Evolutionary conservation across 2,797 vertebrate genomes (phyloP), one percentile per base, ranked within the genome.

Genomic region (Xerus rutilus): DNA sequence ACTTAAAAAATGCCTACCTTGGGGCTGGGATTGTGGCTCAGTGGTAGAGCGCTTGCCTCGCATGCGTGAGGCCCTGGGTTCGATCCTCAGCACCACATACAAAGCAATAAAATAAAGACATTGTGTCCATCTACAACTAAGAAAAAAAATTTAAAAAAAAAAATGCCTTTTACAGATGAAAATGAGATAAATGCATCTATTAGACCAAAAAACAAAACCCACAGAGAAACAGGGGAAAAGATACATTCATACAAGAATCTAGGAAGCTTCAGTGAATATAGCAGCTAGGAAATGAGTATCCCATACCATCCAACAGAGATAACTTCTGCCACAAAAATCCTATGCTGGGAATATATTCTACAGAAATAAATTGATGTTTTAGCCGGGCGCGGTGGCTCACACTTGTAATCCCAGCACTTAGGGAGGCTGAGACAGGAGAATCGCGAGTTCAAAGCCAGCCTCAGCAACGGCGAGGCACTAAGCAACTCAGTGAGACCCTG

Each of bases 291-390:
- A 35, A 18, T 14, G 28, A 4, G 1, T 15, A 15, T 7, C n/a
- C 9, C 11, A 15, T 3, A 23, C 13, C 17, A 28, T 5, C 21
- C 17, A 64, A 39, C 3, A n/a, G 70, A n/a, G 4, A 20, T 0
- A 65, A 81, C 54, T 73, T 39, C 64, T 64, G 14, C 84, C 45
- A 20, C 10, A 76, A 73, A 45, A 84, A 62, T 39, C n/a, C 17
- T 32, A 39, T 5, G 3, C 35, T 82, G 45, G 43, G 35, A 83
- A 67, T 18, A 8, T 0, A 15, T 7, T 81, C 67, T 74, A 79
- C 21, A 94, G 45, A 85, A 89, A 49, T 54, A 76, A 89, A 39
- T 39, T 39, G 39, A 39, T 39, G 21, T 85, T 49, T 91, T 54
- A n/a, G n/a, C n/a, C n/a, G n/a, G n/a, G n/a, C n/a, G n/a, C n/a